Conservation (phyloP, 2,888 invertebrate genomes). For the Eristalinus sepulchralis region DNA sequence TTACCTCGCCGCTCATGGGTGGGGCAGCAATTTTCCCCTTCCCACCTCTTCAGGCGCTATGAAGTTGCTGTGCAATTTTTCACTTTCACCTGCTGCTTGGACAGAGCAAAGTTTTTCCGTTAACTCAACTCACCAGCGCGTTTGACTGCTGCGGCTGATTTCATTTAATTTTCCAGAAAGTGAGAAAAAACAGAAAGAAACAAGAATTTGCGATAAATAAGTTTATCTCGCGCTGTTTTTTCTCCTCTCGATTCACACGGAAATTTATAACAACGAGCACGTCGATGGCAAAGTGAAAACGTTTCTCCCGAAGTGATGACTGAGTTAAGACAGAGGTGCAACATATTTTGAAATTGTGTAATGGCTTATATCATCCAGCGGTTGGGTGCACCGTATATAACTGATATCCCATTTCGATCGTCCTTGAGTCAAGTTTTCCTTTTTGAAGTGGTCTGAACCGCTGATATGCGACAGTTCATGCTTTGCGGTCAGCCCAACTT, state of each 20-base stretch:
- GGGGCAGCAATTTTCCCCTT: slow-evolving; percentile 19
- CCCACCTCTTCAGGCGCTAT: background rate
- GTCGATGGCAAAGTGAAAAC: background rate
- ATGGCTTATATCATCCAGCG: background rate
- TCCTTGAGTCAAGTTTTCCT: background rate
- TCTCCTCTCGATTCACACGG: background rate
- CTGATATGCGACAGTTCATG: background rate
- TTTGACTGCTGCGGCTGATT: background rate
- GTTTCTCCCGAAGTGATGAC: background rate
- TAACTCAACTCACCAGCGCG: background rate
- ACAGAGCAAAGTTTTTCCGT: background rate
- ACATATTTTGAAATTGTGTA: background rate
- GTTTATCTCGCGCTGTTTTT: background rate
- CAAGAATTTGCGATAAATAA: background rate
- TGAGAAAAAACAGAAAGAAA: background rate
- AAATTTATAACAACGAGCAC: background rate
- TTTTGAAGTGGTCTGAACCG: background rate
- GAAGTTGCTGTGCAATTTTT: background rate
- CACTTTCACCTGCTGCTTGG: slow-evolving; percentile 1
- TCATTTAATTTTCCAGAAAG: background rate
- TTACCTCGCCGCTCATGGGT: slow-evolving; percentile 28
- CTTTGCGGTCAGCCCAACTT: background rate
- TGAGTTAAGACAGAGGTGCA: background rate
- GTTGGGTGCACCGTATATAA: background rate
- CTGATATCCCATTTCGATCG: background rate